These are phyloP conservation scores for Stenodera caucasica DNA, from an alignment of 2,888 invertebrate genomes.

Conservation along the genomic window DNA sequence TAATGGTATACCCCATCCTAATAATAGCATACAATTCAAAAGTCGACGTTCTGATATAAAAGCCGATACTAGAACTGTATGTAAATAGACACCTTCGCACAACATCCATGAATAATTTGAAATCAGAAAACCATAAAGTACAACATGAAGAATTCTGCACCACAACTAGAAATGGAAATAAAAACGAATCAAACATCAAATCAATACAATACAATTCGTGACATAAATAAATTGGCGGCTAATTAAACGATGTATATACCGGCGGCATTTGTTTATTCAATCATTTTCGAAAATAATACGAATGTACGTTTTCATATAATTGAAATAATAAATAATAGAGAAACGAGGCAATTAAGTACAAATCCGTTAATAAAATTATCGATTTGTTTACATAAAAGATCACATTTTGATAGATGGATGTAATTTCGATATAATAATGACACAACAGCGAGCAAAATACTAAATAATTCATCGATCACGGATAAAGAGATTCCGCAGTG, in stretches of 20 bases:
- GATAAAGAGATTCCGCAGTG: not conserved
- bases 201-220: not conserved
- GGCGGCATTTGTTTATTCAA: not conserved
- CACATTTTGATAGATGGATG: not conserved
- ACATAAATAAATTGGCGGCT: not conserved
- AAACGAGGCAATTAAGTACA: not conserved
- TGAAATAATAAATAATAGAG: not conserved
- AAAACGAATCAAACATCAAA: slow-evolving; percentile 11
- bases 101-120: slow-evolving; percentile 98
- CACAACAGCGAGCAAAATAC: not conserved
- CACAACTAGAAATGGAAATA: slow-evolving; percentile 68
- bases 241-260: not conserved
- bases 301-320: not conserved
- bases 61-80: slow-evolving; percentile 88
- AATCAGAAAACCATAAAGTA: slow-evolving; percentile 84
- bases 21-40: slow-evolving; percentile 76
- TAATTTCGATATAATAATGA: not conserved
- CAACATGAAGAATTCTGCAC: slow-evolving; percentile 80
- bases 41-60: slow-evolving; percentile 88
- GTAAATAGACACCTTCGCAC: slow-evolving; percentile 91
- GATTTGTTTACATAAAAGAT: not conserved
- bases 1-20: slow-evolving; percentile 84
- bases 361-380: not conserved
- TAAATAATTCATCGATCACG: not conserved
- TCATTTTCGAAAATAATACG: not conserved